Evolutionary conservation across 2,888 invertebrate species (phyloP).

Genomic region (Aporophyla lueneburgensis): DNA sequence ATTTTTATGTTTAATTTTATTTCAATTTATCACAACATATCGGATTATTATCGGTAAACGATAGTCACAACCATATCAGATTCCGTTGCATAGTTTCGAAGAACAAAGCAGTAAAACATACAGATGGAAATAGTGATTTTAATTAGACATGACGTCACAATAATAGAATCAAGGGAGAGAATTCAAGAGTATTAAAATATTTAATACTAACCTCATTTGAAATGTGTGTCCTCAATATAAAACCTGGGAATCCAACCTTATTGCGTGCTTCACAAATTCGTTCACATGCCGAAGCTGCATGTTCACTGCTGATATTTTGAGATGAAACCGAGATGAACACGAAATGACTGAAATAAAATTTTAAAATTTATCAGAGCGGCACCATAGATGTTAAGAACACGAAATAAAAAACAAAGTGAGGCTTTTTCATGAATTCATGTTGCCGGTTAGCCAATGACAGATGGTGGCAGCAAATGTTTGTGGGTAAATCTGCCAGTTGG

Average conservation of each 20-base stretch:
- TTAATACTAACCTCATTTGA: background rate
- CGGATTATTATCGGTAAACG: too few species aligned
- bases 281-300: conserved; percentile 14
- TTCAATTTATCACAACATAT: too few species aligned
- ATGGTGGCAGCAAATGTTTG: too few species aligned
- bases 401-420: background rate
- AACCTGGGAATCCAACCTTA: conserved; percentile 10
- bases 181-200: too few species aligned
- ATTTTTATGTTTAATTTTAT: too few species aligned
- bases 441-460: background rate
- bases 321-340: background rate
- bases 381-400: background rate
- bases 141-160: too few species aligned
- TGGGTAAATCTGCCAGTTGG: too few species aligned
- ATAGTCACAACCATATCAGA: too few species aligned
- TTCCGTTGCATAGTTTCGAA: too few species aligned
- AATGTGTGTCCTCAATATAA: background rate
- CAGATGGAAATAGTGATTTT: too few species aligned
- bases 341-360: background rate
- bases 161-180: too few species aligned
- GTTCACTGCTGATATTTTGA: conserved; percentile 7
- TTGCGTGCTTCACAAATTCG: conserved; percentile 18
- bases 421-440: background rate
- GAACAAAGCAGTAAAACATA: too few species aligned
- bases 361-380: background rate